Base-by-base conservation (phyloP, 2,888 invertebrate genomes). In the Plebejus anna region DNA sequence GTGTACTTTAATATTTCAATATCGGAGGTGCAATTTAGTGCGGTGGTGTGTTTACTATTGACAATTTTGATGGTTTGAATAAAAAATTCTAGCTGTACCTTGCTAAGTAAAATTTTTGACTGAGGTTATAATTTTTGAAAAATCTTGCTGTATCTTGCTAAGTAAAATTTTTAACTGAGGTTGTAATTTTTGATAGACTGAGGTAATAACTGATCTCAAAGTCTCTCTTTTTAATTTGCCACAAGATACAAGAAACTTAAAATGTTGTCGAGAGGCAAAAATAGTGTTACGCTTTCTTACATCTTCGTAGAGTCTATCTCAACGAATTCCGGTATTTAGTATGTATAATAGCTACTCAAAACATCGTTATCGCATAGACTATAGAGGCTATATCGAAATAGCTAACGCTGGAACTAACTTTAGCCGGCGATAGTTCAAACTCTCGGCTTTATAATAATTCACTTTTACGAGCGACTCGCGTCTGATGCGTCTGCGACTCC, bases 381-480 rank as follows among this genome's bases (percentile, higher is more conserved):
- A 32, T 28, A 66, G 28, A 36, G 4, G 32, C 32, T 16, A 32
- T 66, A 66, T 13, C 61, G 28, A 66, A 66, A 36, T 36, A 11
- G 28, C 11, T 28, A 66, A 13, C 32, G 32, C 22, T 59, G 22
- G 59, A 59, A 66, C 66, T 32, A 82, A 85, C 81, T 81, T 82
- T 83, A 85, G 82, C 82, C 81, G 80, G 83, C 87, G 86, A 88
- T 90, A 91, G 90, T 90, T 90, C 88, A 88, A 89, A 92, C 93
- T 93, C 93, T 89, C 88, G 86, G 86, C 90, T 90, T 88, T 83
- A 89, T 88, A 88, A 92, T 93, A 92, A 89, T 87, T 94, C 92
- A 92, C 85, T 90, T 94, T 94, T 92, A 94, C 89, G 93, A 92
- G 87, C 89, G 83, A 82, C 84, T 83, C 85, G 84, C 86, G 91